phyloP scores from a whole-genome alignment of 2,797 vertebrate species.

The Sebastes matsubarae region DNA sequence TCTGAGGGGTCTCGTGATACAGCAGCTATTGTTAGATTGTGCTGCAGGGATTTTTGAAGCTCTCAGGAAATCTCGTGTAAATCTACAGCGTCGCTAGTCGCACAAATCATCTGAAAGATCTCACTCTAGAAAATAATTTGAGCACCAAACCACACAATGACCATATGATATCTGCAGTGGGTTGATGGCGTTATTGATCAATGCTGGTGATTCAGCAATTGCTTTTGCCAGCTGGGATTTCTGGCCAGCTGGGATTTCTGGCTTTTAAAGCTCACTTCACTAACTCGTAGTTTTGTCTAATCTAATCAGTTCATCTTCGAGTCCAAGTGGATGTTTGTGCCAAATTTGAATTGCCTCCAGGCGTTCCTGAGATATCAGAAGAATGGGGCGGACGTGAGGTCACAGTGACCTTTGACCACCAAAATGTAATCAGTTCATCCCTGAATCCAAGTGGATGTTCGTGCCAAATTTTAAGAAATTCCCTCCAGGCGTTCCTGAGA shows the following conservation, averaged over 20 bases:
- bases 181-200: neutral
- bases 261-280: neutral
- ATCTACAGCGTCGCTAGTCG: neutral
- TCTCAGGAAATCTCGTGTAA: slow-evolving; percentile 28
- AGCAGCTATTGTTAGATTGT: slow-evolving; percentile 57
- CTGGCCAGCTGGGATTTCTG: neutral
- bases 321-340: no score
- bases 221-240: neutral
- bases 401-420: no score
- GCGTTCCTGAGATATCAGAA: no score
- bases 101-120: neutral
- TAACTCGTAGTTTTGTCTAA: neutral
- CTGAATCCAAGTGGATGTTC: no score
- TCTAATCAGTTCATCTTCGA: no score
- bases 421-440: no score
- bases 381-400: no score
- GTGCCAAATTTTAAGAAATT: no score
- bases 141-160: neutral
- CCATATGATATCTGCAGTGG: neutral
- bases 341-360: no score
- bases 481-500: no score
- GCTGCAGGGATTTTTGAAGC: slow-evolving; percentile 38
- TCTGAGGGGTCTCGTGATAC: slow-evolving; percentile 52
- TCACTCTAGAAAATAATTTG: neutral
- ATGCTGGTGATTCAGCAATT: slow-evolving; percentile 2